Evolutionary conservation across 2,888 invertebrate species (phyloP).

Genomic region (Tetragonula carbonaria): DNA sequence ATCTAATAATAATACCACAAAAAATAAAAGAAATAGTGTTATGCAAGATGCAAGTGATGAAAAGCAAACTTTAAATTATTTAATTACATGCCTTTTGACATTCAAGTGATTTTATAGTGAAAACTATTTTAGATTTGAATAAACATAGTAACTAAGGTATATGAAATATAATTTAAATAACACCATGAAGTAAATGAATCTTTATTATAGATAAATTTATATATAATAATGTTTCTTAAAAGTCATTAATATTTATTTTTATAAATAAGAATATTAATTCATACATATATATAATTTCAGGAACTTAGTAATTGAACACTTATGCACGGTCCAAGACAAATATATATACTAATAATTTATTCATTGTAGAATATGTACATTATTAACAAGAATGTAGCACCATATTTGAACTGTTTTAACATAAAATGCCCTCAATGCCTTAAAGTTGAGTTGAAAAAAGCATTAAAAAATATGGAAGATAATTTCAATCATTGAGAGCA

Average conservation of each 20-base stretch:
- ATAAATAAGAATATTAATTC: slow-evolving; percentile 39
- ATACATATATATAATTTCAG: slow-evolving; percentile 47
- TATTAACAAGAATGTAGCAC: slow-evolving; percentile 58
- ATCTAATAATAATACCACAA: slow-evolving; percentile 45
- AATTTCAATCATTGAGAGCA: slow-evolving; percentile 35
- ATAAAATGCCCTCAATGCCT: slow-evolving; percentile 48
- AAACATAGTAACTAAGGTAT: slow-evolving; percentile 21
- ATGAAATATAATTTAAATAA: slow-evolving; percentile 25
- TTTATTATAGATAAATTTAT: slow-evolving; percentile 47
- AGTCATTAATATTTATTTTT: slow-evolving; percentile 33
- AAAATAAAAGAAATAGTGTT: slow-evolving; percentile 34
- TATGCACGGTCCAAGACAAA: slow-evolving; percentile 49
- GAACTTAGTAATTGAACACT: slow-evolving; percentile 60
- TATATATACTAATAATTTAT: slow-evolving; percentile 37
- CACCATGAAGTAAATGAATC: slow-evolving; percentile 32
- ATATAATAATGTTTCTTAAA: slow-evolving; percentile 45
- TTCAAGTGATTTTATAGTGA: slow-evolving; percentile 17
- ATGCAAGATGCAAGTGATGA: slow-evolving; percentile 56
- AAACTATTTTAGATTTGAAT: slow-evolving; percentile 18
- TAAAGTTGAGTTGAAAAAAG: slow-evolving; percentile 26
- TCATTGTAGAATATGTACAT: slow-evolving; percentile 40
- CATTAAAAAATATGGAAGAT: slow-evolving; percentile 14
- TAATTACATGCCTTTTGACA: slow-evolving; percentile 52
- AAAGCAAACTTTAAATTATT: slow-evolving; percentile 50
- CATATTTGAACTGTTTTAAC: slow-evolving; percentile 47